A percentile compares a stretch with the other conserved stretches of the same genome.
Conservation (phyloP, 2,113 vertebrate genomes). For the Copsychus sechellarum region DNA sequence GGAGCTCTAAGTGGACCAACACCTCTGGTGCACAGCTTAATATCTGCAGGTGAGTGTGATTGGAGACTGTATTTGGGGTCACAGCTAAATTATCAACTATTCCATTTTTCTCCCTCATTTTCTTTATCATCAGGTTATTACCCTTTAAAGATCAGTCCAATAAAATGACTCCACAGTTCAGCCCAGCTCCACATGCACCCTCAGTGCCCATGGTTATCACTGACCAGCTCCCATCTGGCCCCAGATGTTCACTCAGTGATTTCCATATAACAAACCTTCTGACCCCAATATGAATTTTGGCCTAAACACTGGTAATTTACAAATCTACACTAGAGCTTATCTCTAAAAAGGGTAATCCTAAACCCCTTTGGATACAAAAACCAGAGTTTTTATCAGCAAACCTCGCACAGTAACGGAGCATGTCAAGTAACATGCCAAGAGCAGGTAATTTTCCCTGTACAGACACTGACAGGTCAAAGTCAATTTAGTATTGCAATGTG, state of each 20-base stretch:
- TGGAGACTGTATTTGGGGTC: not conserved
- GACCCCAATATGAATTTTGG: not conserved
- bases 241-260: not conserved
- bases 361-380: not conserved
- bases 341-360: not conserved
- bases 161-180: not conserved
- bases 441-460: not conserved
- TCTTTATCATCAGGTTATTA: not conserved
- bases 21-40: not conserved
- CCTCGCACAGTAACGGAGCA: not conserved
- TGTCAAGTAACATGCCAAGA: not conserved
- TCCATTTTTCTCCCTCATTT: not conserved
- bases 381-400: not conserved
- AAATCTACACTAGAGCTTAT: not conserved
- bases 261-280: not conserved
- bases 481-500: not conserved
- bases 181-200: not conserved
- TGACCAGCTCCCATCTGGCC: not conserved
- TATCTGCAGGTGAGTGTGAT: not conserved
- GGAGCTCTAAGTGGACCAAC: not conserved
- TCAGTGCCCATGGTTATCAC: not conserved
- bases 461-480: conserved; percentile 21
- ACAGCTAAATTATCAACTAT: not conserved
- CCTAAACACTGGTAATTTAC: not conserved
- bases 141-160: not conserved